Conservation (phyloP, 2,888 invertebrate genomes). For the Drosophila monieri region DNA sequence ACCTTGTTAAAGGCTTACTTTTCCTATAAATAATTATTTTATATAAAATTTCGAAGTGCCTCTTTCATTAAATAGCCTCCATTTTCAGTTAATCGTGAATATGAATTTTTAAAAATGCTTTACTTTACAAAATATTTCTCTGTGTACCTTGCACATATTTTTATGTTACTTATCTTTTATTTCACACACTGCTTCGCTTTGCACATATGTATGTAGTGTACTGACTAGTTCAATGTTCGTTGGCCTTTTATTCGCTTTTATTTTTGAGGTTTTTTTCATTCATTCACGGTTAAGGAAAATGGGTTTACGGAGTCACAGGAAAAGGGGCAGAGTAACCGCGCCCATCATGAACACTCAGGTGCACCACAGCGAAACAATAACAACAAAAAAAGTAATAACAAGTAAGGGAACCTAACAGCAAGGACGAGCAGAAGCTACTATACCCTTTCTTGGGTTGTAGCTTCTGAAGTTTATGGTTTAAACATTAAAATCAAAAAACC, state of each 20-base stretch:
- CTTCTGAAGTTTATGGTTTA: too few relatives aligned
- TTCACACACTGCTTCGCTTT: constrained; percentile 15
- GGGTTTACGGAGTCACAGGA: neutral
- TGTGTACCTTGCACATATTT: constrained; percentile 14
- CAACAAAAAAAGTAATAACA: constrained; percentile 30
- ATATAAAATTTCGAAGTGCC: too few relatives aligned
- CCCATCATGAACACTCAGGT: constrained; percentile 70
- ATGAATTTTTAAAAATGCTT: too few relatives aligned
- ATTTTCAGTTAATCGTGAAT: too few relatives aligned
- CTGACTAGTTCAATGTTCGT: constrained; percentile 33
- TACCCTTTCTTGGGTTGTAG: too few relatives aligned
- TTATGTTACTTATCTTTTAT: constrained; percentile 14
- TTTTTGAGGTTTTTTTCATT: neutral
- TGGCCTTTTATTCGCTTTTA: constrained; percentile 11
- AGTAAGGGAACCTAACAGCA: constrained; percentile 3
- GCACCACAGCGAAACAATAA: constrained; percentile 48
- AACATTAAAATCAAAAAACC: too few relatives aligned
- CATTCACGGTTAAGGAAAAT: neutral
- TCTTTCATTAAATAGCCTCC: too few relatives aligned
- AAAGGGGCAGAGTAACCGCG: constrained; percentile 36
- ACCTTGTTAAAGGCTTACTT: too few relatives aligned
- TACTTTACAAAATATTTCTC: neutral
- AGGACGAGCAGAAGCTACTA: too few relatives aligned
- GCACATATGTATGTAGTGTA: constrained; percentile 12
- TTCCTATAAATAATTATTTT: too few relatives aligned